Evolutionary conservation across 2,888 invertebrate species (phyloP).

Genomic region (Ochropleura leucogaster): DNA sequence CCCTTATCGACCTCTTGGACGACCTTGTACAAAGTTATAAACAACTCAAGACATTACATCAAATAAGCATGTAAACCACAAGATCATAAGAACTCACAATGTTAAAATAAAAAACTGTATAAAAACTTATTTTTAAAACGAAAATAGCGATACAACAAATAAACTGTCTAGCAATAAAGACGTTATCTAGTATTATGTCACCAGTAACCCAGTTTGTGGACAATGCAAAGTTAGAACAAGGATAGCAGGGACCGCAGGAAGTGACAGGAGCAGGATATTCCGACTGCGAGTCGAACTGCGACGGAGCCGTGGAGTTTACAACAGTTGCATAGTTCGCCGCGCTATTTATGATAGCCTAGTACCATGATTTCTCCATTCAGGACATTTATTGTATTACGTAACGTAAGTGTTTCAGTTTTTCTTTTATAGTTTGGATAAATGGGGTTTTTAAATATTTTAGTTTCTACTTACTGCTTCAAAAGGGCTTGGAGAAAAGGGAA

Average conservation of each 20-base stretch:
- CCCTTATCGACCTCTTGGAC: slow-evolving; percentile 7
- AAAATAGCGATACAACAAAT: slow-evolving; percentile 50
- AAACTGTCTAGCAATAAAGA: slow-evolving; percentile 52
- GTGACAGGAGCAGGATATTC: slow-evolving; percentile 80
- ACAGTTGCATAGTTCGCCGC: slow-evolving; percentile 62
- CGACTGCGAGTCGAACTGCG: slow-evolving; percentile 74
- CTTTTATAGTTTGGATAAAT: not conserved
- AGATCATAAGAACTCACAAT: not conserved
- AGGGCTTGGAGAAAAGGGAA: not conserved
- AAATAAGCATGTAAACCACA: not conserved
- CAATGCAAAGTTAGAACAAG: slow-evolving; percentile 69
- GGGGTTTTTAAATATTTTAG: not conserved
- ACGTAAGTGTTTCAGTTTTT: slow-evolving; percentile 11
- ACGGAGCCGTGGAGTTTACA: slow-evolving; percentile 68
- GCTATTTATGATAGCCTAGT: slow-evolving; percentile 65
- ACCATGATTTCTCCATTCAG: slow-evolving; percentile 55
- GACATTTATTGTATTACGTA: slow-evolving; percentile 38
- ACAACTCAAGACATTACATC: slow-evolving; percentile 5
- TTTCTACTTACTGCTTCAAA: not conserved
- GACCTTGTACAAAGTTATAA: slow-evolving; percentile 2
- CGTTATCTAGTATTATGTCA: slow-evolving; percentile 67
- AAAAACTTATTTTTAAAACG: slow-evolving; percentile 11
- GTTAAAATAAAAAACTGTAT: not conserved
- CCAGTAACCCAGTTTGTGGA: slow-evolving; percentile 71
- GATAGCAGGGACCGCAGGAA: slow-evolving; percentile 78